phyloP scores from a whole-genome alignment of 2,113 vertebrate genomes.

The Hyperopisus bebe region DNA sequence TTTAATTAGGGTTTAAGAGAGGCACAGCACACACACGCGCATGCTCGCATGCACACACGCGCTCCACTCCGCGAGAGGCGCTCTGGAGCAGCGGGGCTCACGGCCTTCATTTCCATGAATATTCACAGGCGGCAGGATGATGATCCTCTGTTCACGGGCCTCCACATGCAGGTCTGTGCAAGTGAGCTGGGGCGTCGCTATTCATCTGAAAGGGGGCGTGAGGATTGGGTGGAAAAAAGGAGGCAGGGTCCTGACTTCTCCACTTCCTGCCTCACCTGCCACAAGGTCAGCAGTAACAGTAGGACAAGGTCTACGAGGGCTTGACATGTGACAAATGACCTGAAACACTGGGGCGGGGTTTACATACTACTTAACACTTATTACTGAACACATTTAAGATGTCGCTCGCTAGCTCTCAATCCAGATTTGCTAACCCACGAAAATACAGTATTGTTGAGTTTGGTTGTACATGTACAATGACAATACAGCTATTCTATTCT shows the following conservation, averaged over 20 bases:
- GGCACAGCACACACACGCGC: background rate
- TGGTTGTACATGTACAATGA: background rate
- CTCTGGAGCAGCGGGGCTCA: conserved; percentile 25
- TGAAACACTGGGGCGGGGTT: background rate
- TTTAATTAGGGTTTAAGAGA: conserved; percentile 22
- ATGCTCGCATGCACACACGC: background rate
- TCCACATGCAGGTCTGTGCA: conserved; percentile 37
- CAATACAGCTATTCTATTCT: background rate
- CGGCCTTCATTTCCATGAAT: conserved; percentile 43
- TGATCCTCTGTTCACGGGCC: conserved; percentile 42
- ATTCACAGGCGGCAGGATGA: conserved; percentile 38
- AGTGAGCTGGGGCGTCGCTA: background rate
- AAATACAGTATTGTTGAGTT: background rate
- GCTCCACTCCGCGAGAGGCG: background rate
- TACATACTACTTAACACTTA: background rate
- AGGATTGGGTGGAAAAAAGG: background rate
- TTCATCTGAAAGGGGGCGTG: background rate
- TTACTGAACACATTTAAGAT: background rate
- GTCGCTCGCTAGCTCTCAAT: background rate
- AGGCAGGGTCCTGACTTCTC: background rate
- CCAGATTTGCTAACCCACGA: background rate
- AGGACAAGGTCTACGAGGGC: background rate
- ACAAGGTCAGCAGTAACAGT: background rate
- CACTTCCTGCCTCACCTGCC: background rate
- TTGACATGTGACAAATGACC: background rate